phyloP scores from a whole-genome alignment of 2,797 vertebrate genomes.

The Brotula barbata region DNA sequence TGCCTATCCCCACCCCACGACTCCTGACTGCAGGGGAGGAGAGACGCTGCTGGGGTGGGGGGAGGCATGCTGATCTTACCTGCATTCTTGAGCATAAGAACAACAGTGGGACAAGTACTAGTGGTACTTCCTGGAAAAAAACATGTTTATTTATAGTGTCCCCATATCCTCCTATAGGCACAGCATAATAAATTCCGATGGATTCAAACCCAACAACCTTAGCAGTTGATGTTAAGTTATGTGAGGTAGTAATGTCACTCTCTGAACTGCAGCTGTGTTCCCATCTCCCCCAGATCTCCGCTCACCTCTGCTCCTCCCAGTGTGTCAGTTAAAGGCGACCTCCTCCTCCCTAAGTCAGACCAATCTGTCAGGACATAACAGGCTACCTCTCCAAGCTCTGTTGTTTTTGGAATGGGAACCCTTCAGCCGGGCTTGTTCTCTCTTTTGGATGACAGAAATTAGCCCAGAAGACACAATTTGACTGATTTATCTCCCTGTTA shows the following conservation, averaged over 20 bases:
- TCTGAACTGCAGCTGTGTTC: conserved; percentile 83
- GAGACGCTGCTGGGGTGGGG: conserved; percentile 12
- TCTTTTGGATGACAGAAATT: conserved; percentile 85
- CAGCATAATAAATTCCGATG: conserved; percentile 37
- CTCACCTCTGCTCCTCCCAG: conserved; percentile 84
- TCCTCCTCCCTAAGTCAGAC: conserved; percentile 75
- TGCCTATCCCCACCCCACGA: conserved; percentile 11
- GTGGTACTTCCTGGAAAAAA: background rate
- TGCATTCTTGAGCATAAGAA: background rate
- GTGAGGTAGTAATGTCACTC: conserved; percentile 74
- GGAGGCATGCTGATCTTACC: background rate
- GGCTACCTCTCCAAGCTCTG: conserved; percentile 79
- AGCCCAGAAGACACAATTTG: conserved; percentile 79
- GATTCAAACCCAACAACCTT: conserved; percentile 33
- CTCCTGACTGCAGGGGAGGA: conserved; percentile 19
- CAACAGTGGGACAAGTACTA: background rate
- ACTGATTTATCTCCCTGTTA: conserved; percentile 80
- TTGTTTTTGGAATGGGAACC: conserved; percentile 88
- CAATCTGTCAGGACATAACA: conserved; percentile 82
- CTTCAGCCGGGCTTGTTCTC: conserved; percentile 81
- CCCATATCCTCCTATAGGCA: conserved; percentile 2
- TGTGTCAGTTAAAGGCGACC: conserved; percentile 80
- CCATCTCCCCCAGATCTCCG: conserved; percentile 78
- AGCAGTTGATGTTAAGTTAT: conserved; percentile 55
- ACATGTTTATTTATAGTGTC: background rate